Evolutionary conservation across 2,113 vertebrate genomes (phyloP).

Genomic region (Pelodiscus sinensis): DNA sequence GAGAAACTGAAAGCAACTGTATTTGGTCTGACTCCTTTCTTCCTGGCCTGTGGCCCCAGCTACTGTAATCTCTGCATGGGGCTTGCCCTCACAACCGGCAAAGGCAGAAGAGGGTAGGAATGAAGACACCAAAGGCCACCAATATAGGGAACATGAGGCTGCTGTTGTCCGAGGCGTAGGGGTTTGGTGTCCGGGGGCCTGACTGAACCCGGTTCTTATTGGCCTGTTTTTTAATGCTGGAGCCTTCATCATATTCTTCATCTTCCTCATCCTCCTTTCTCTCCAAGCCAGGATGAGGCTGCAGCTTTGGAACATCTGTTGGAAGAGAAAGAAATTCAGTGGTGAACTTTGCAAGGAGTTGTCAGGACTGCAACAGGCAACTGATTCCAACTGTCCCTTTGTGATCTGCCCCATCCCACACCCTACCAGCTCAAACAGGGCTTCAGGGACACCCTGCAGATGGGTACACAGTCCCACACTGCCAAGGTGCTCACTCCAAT

Average conservation of each 20-base stretch:
- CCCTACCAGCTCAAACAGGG: rapidly evolving
- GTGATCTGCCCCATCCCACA: not conserved
- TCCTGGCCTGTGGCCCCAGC: constrained; percentile 46
- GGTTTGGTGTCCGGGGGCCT: constrained; percentile 95
- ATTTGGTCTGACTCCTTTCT: constrained; percentile 71
- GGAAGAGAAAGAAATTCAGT: constrained; percentile 31
- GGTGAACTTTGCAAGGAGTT: not conserved
- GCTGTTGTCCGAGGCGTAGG: constrained; percentile 99
- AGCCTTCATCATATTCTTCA: constrained; percentile 90
- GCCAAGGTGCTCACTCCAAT: not conserved
- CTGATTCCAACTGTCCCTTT: rapidly evolving
- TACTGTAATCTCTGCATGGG: constrained; percentile 57
- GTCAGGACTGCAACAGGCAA: not conserved
- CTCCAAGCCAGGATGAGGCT: constrained; percentile 95
- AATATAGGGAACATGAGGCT: constrained; percentile 99
- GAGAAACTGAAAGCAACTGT: constrained; percentile 74
- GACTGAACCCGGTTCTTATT: constrained; percentile 94
- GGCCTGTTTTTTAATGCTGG: constrained; percentile 84
- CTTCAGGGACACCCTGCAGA: too few species aligned
- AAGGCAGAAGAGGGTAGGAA: constrained; percentile 99
- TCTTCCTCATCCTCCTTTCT: constrained; percentile 92
- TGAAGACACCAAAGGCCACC: constrained; percentile 98
- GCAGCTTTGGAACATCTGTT: constrained; percentile 95
- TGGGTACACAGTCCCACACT: not conserved
- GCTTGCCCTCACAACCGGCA: constrained; percentile 90